Evolutionary conservation across 2,113 vertebrate genomes (phyloP).

Genomic region (zebrafish (Danio rerio)): GRCz12tu NC_133185.1:17883501-17884000

Average conservation of each 20-base stretch:
- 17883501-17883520: constrained; percentile 20
- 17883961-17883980: not conserved
- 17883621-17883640: too few relatives aligned
- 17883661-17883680: not conserved
- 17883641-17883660: not conserved
- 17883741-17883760: constrained; percentile 27
- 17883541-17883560: not conserved
- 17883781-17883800: not conserved
- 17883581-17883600: not conserved
- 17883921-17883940: not conserved
- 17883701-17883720: constrained; percentile 40
- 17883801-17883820: too few relatives aligned
- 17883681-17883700: constrained; percentile 4
- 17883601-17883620: not conserved
- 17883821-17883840: too few relatives aligned
- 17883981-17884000: not conserved
- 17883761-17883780: not conserved
- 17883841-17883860: not conserved
- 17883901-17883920: too few relatives aligned
- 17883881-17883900: not conserved
- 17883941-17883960: not conserved
- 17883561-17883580: not conserved
- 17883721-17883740: constrained; percentile 25
- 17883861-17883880: not conserved
- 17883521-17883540: not conserved